Evolutionary conservation across 2,888 invertebrate species (phyloP).

Genomic region (Junonia oenone): DNA sequence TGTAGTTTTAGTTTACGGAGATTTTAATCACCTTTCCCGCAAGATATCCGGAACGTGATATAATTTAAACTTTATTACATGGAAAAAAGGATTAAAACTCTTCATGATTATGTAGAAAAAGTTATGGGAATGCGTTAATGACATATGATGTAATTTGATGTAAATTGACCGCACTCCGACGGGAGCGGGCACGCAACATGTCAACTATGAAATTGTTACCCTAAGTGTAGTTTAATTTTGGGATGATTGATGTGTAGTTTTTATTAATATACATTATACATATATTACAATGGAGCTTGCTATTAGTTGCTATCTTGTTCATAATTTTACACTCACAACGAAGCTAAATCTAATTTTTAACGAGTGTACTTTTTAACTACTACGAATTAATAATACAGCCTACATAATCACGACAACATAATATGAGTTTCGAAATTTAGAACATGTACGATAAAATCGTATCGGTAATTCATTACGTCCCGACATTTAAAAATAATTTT

Average conservation of each 20-base stretch:
- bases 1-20: slow-evolving; percentile 66
- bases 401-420: too few species aligned
- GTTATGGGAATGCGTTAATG: slow-evolving; percentile 63
- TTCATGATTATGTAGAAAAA: slow-evolving; percentile 31
- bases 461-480: slow-evolving; percentile 5
- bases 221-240: slow-evolving; percentile 56
- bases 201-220: slow-evolving; percentile 74
- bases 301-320: slow-evolving; percentile 16
- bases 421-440: neutral
- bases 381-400: too few species aligned
- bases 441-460: neutral
- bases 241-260: slow-evolving; percentile 59
- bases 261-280: slow-evolving; percentile 29
- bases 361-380: too few species aligned
- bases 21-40: slow-evolving; percentile 30
- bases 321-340: too few species aligned
- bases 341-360: too few species aligned
- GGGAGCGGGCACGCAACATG: slow-evolving; percentile 67
- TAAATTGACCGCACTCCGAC: slow-evolving; percentile 66
- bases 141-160: slow-evolving; percentile 71
- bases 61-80: slow-evolving; percentile 41
- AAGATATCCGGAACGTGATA: slow-evolving; percentile 7
- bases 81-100: slow-evolving; percentile 36
- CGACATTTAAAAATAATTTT: slow-evolving; percentile 8
- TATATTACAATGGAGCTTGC: slow-evolving; percentile 31